These are phyloP conservation scores for Cromileptes altivelis DNA, from an alignment of 2,113 vertebrate genomes.

Conservation along the genomic window DNA sequence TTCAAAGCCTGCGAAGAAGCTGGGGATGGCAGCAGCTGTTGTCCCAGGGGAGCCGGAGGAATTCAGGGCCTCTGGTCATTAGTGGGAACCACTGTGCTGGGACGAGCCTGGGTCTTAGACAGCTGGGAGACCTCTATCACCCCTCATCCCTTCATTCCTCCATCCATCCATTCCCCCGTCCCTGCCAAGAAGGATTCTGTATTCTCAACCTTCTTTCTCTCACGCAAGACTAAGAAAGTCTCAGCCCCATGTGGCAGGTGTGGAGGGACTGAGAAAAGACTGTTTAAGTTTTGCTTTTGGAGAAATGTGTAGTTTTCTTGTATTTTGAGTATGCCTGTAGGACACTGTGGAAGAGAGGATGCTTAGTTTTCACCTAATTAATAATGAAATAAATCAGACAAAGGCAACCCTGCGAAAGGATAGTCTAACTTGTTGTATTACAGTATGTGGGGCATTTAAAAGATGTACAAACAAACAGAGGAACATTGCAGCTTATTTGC, in stretches of 20 bases:
- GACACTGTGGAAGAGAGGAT: background rate
- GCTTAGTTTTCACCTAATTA: background rate
- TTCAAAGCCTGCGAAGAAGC: conserved; percentile 79
- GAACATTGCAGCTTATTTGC: background rate
- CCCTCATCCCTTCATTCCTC: conserved; percentile 54
- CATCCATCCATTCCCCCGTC: conserved; percentile 36
- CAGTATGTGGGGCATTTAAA: background rate
- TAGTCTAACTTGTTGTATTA: background rate
- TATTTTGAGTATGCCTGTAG: background rate
- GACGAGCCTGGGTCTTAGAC: conserved; percentile 72
- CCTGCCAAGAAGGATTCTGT: conserved; percentile 47
- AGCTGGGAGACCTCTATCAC: conserved; percentile 74
- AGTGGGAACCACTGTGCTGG: conserved; percentile 78
- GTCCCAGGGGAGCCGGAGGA: conserved; percentile 74
- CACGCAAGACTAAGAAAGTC: conserved; percentile 2
- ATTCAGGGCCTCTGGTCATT: conserved; percentile 84
- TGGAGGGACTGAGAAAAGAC: conserved; percentile 6
- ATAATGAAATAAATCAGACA: background rate
- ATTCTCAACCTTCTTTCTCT: conserved; percentile 27
- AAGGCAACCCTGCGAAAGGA: background rate
- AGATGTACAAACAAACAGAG: background rate
- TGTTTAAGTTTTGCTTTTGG: conserved; percentile 4
- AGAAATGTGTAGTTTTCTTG: conserved; percentile 14
- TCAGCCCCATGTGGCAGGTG: background rate
- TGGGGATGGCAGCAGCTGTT: conserved; percentile 82